Base-by-base conservation (phyloP, 2,113 vertebrate genomes). In the Rhipidura dahli region DNA sequence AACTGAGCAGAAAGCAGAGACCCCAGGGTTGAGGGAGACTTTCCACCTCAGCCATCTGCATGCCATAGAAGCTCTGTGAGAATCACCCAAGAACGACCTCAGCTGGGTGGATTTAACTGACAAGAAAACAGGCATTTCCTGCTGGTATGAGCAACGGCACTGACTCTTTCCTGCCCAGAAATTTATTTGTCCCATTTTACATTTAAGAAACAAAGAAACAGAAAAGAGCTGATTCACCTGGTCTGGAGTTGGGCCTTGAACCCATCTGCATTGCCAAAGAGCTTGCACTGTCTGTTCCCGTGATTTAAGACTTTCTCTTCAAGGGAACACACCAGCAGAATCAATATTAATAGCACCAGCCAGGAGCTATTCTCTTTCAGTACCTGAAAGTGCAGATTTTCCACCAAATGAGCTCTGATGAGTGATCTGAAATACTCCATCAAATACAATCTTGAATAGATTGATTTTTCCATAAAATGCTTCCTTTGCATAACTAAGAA, bases 111-210 rank as follows among this genome's bases (percentile, higher is more conserved):
- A 77, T 73, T 91, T 64, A 90, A 75, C 90, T 83, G 50, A 73
- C 72, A 93, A 86, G 77, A 93, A 88, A 81, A 60, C 44, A 84
- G 64, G 40, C 11, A 0, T 90, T 96, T 96, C 92, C 92, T 95
- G 84, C 69, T 66, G 57, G 23, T 90, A 22, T 9, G 33, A 91
- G 63, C 63, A 75, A 70, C 42, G 86, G 68, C 54, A 44, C 45
- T 22, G 42, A 49, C 71, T 81, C 71, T 39, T 51, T 70, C 42
- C 75, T 77, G 69, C 28, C 53, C 31, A 81, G 24, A 70, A 59
- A 50, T 33, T 4, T 31, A 18, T 85, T 65, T 44, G 68, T 63
- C 35, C 27, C 26, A 39, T 66, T 86, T 94, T 63, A 40, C 39
- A 64, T 40, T 56, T 61, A 63, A 83, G 56, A 86, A 92, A 69